These are phyloP conservation scores for Perithous albicinctus DNA, from an alignment of 2,888 invertebrate species.

Conservation along the genomic window DNA sequence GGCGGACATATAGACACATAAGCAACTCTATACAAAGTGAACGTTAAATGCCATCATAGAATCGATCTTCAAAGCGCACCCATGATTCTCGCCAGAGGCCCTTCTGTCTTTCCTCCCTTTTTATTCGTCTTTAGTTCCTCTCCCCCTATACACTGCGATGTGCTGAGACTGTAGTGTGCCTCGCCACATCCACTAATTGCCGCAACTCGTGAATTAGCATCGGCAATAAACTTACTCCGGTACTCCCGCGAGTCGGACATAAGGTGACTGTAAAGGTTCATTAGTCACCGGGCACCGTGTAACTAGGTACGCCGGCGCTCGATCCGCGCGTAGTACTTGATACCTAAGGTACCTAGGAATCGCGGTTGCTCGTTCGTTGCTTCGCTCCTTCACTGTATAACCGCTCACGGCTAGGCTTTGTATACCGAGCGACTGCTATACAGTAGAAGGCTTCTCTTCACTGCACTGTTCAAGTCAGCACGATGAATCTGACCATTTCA, in stretches of 20 bases:
- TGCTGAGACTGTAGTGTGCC: conserved; percentile 44
- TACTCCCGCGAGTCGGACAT: conserved; percentile 77
- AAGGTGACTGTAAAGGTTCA: conserved; percentile 82
- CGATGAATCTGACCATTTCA: not conserved
- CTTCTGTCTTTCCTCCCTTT: conserved; percentile 49
- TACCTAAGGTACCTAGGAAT: conserved; percentile 50
- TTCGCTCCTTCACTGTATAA: conserved; percentile 47
- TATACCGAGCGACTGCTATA: conserved; percentile 14
- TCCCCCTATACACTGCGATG: conserved; percentile 31
- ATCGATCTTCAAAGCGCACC: conserved; percentile 46
- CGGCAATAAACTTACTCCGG: conserved; percentile 80
- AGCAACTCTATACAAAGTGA: conserved; percentile 22
- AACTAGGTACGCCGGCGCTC: conserved; percentile 72
- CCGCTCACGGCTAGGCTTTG: conserved; percentile 41
- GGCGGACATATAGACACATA: not conserved
- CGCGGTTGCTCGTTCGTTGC: conserved; percentile 46
- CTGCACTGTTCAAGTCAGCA: not conserved
- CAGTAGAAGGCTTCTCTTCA: conserved; percentile 2
- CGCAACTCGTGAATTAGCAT: conserved; percentile 81
- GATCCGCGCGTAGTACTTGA: conserved; percentile 53
- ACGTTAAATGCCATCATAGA: conserved; percentile 34
- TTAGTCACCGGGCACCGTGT: conserved; percentile 80
- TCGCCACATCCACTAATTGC: conserved; percentile 78
- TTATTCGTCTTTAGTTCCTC: conserved; percentile 25
- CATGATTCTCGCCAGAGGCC: conserved; percentile 52